phyloP scores from a whole-genome alignment of 2,888 invertebrate species.

The Stictocephala bisonia region DNA sequence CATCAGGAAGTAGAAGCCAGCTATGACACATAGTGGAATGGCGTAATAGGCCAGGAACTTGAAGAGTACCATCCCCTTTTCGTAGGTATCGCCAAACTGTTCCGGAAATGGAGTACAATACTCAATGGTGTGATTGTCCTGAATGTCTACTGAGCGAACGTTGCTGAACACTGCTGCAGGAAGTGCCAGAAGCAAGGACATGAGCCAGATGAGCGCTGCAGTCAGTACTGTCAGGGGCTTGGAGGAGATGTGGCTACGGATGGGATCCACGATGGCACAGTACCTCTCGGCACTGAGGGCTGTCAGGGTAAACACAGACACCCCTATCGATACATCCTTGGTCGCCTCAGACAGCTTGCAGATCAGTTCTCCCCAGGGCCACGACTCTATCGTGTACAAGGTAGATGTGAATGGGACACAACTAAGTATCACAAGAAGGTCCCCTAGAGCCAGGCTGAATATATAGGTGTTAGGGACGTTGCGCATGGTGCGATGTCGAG shows the following conservation, averaged over 20 bases:
- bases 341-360: slow-evolving; percentile 86
- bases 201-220: slow-evolving; percentile 83
- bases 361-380: slow-evolving; percentile 88
- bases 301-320: slow-evolving; percentile 89
- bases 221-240: slow-evolving; percentile 69
- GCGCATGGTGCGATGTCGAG: slow-evolving; percentile 86
- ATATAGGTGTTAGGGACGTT: slow-evolving; percentile 88
- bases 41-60: slow-evolving; percentile 86
- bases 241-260: slow-evolving; percentile 68
- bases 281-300: slow-evolving; percentile 88
- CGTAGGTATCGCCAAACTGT: slow-evolving; percentile 65
- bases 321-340: slow-evolving; percentile 87
- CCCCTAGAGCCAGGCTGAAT: slow-evolving; percentile 68
- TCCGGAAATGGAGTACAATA: slow-evolving; percentile 77
- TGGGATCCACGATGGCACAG: slow-evolving; percentile 88
- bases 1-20: slow-evolving; percentile 90
- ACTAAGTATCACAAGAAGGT: slow-evolving; percentile 77
- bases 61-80: slow-evolving; percentile 66
- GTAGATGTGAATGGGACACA: slow-evolving; percentile 88
- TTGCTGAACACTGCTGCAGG: slow-evolving; percentile 83
- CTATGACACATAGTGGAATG: slow-evolving; percentile 86
- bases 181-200: slow-evolving; percentile 80
- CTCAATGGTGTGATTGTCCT: slow-evolving; percentile 73
- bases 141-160: slow-evolving; percentile 63
- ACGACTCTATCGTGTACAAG: slow-evolving; percentile 85